Conservation (phyloP, 2,113 vertebrate genomes). For the Eurypyga helias region DNA sequence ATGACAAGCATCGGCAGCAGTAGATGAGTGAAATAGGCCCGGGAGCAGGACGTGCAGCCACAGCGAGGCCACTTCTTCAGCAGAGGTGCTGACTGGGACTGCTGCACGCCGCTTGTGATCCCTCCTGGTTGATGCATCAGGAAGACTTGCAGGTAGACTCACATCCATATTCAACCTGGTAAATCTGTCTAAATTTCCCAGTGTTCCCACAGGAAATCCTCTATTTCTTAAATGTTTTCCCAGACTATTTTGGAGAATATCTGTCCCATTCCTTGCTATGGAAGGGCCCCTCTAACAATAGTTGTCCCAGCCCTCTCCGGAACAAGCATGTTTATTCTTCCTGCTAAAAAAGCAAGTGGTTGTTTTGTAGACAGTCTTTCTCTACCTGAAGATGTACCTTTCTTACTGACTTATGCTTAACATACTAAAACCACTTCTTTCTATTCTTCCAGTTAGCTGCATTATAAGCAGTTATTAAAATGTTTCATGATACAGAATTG, state of each 20-base stretch:
- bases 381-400: not conserved
- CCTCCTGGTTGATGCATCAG: not conserved
- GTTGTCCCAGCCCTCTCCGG: not conserved
- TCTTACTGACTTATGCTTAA: not conserved
- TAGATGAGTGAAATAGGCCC: not conserved
- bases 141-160: not conserved
- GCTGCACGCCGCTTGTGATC: rapidly evolving
- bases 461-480: not conserved
- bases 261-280: not conserved
- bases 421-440: not conserved
- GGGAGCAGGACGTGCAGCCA: not conserved
- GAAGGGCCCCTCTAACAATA: not conserved
- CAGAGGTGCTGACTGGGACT: not conserved
- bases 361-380: not conserved
- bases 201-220: not conserved
- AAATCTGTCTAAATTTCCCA: not conserved
- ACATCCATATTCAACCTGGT: not conserved
- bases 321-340: not conserved
- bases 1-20: too few species aligned
- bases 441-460: not conserved
- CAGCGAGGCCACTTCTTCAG: not conserved
- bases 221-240: not conserved
- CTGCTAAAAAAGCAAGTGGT: not conserved
- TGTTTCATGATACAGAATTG: not conserved
- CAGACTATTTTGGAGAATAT: not conserved